A percentile compares a stretch with the other conserved stretches of the same genome.
These are phyloP conservation scores for Heptranchias perlo DNA, from an alignment of 2,113 vertebrate species.

Conservation along the genomic window DNA sequence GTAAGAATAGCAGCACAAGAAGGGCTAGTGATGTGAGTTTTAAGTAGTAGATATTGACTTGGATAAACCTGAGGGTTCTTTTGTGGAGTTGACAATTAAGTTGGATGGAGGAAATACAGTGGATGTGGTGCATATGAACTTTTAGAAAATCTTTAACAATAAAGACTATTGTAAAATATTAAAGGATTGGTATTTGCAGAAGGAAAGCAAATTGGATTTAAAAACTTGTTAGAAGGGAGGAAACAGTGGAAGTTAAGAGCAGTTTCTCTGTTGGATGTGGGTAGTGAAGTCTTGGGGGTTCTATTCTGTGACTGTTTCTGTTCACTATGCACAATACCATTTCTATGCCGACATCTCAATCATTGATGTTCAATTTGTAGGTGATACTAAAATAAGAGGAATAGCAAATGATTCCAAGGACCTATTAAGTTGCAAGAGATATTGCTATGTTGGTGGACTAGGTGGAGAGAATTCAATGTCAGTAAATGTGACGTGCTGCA, in stretches of 20 bases:
- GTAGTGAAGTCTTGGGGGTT: not conserved
- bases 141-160: not conserved
- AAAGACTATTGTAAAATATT: not conserved
- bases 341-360: not conserved
- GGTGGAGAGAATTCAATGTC: not conserved
- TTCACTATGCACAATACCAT: not conserved
- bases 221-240: not conserved
- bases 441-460: not conserved
- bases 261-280: not conserved
- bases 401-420: not conserved
- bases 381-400: not conserved
- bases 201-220: not conserved
- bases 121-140: not conserved
- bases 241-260: not conserved
- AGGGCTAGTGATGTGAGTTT: no score
- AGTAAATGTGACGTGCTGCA: no score
- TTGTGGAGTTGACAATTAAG: no score
- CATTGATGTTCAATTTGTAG: not conserved
- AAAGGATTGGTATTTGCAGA: not conserved
- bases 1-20: no score
- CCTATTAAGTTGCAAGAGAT: not conserved
- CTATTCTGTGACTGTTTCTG: not conserved
- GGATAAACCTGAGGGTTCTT: not conserved
- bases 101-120: no score
- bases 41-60: not conserved